These are phyloP conservation scores for Iphiclides podalirius DNA, from an alignment of 2,888 invertebrate genomes.

Conservation along the genomic window DNA sequence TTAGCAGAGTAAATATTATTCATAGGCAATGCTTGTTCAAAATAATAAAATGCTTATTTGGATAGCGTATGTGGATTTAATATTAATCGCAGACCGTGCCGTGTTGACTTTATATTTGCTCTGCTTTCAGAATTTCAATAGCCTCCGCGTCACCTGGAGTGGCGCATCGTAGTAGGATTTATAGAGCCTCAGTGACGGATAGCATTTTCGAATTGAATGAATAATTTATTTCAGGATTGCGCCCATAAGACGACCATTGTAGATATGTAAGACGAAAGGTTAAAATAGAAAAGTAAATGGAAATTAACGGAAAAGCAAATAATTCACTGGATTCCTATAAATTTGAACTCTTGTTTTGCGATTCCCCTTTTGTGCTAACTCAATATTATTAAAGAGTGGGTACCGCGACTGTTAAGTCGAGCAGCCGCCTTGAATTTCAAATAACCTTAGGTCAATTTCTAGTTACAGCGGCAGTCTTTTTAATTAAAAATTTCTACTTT, in stretches of 20 bases:
- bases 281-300: no score
- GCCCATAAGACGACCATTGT: no score
- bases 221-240: neutral
- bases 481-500: no score
- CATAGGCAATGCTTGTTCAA: no score
- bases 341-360: neutral
- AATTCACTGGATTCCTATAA: neutral
- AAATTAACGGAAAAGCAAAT: no score
- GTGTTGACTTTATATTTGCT: neutral
- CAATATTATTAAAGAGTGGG: neutral
- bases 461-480: neutral
- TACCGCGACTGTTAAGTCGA: neutral
- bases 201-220: neutral
- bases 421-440: neutral
- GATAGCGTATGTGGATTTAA: neutral
- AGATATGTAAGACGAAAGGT: no score
- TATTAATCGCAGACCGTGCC: neutral
- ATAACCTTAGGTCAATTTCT: neutral
- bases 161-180: neutral
- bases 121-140: constrained; percentile 1
- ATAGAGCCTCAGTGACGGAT: neutral
- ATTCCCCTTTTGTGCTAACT: neutral
- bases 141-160: neutral
- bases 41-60: neutral
- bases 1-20: no score